phyloP scores from a whole-genome alignment of 2,888 invertebrate species.

The Caenorhabditis macrosperma region DNA sequence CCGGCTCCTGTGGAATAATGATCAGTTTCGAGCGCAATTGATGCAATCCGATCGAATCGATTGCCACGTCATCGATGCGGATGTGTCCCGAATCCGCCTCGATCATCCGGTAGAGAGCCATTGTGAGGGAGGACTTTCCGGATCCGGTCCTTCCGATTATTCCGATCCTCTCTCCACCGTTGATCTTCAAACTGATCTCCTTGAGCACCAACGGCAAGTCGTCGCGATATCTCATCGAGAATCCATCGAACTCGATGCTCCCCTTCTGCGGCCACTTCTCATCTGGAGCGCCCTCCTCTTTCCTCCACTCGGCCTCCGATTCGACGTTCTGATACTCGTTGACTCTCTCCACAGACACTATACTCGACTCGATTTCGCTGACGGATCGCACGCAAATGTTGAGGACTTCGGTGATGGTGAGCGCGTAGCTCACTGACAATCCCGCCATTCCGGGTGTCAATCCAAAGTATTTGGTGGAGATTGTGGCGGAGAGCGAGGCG shows the following conservation, averaged over 20 bases:
- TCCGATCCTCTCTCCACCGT: constrained; percentile 85
- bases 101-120: constrained; percentile 76
- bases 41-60: constrained; percentile 88
- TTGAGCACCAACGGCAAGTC: constrained; percentile 88
- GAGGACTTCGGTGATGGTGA: constrained; percentile 63
- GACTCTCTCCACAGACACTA: constrained; percentile 95
- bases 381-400: constrained; percentile 88
- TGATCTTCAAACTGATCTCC: constrained; percentile 85
- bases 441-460: constrained; percentile 83
- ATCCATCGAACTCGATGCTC: constrained; percentile 76
- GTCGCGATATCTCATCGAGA: constrained; percentile 75
- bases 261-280: constrained; percentile 80
- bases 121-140: constrained; percentile 72
- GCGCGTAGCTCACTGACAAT: constrained; percentile 82
- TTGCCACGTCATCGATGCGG: constrained; percentile 80
- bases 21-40: constrained; percentile 89
- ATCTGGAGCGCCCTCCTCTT: neutral
- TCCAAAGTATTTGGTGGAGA: constrained; percentile 80
- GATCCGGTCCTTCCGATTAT: constrained; percentile 81
- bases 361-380: constrained; percentile 96
- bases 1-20: constrained; percentile 85
- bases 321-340: constrained; percentile 87
- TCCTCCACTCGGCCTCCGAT: constrained; percentile 47
- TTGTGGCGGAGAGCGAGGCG: constrained; percentile 92
- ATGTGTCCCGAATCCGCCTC: constrained; percentile 71